Conservation (phyloP, 2,888 invertebrate species). For the Acholoe squamosa region DNA sequence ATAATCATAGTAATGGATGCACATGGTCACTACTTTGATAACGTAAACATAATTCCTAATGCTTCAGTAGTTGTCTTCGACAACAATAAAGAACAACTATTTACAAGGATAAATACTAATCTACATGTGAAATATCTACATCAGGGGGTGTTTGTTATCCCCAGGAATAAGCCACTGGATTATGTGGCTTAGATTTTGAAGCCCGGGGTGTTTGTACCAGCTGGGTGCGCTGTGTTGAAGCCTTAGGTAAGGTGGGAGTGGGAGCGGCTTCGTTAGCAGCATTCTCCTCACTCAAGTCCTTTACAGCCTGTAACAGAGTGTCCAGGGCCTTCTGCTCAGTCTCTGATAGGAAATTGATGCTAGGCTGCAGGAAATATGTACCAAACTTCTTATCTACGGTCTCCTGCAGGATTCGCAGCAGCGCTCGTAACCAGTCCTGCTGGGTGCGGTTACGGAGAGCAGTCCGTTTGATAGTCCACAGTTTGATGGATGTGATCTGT, state of each 20-base stretch:
- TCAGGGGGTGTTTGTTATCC: neutral
- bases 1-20: too few relatives aligned
- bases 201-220: neutral
- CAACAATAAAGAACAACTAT: neutral
- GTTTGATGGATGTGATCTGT: conserved; percentile 22
- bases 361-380: conserved; percentile 52
- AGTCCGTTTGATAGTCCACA: conserved; percentile 52
- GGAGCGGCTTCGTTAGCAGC: neutral
- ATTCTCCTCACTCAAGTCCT: neutral
- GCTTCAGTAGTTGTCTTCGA: neutral
- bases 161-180: conserved; percentile 35
- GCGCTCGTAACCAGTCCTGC: conserved; percentile 40
- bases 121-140: neutral
- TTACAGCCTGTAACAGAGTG: neutral
- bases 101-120: neutral
- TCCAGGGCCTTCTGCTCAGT: conserved; percentile 6
- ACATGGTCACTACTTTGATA: neutral
- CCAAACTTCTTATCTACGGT: conserved; percentile 11
- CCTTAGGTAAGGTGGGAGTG: neutral
- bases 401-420: conserved; percentile 1
- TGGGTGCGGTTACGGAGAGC: conserved; percentile 40
- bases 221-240: conserved; percentile 23
- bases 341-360: conserved; percentile 46
- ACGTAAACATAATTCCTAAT: neutral
- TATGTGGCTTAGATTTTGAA: conserved; percentile 26